Conservation (phyloP, 2,797 vertebrate species). For the Trachops cirrhosus region DNA sequence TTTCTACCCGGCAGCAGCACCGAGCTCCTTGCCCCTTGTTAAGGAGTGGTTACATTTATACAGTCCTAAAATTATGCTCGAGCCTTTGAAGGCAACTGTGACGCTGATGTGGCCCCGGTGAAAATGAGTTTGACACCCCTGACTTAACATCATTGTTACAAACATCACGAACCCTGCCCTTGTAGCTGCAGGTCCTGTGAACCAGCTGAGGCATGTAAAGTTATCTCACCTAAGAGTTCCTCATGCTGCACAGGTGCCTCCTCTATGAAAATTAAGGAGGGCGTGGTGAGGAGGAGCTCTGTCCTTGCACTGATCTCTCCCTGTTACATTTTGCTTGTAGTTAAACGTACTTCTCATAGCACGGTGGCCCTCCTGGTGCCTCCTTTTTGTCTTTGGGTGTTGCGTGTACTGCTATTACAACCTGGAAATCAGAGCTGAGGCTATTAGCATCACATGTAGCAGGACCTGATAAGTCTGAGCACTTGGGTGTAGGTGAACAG, state of each 20-base stretch:
- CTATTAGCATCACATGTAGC: not conserved
- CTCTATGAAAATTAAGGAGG: not conserved
- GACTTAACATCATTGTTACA: not conserved
- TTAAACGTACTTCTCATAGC: not conserved
- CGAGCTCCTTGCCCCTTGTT: too few relatives aligned
- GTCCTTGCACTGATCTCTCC: not conserved
- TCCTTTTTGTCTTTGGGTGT: fast-evolving
- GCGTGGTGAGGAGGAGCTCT: not conserved
- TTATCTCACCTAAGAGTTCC: not conserved
- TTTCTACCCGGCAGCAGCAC: too few relatives aligned
- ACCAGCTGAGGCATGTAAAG: not conserved
- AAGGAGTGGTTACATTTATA: too few relatives aligned
- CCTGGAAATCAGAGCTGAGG: not conserved
- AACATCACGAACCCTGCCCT: not conserved
- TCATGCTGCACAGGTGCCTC: not conserved
- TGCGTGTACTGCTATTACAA: too few relatives aligned
- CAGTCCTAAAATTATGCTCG: too few relatives aligned
- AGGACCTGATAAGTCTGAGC: not conserved
- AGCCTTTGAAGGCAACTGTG: too few relatives aligned
- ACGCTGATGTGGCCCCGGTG: too few relatives aligned
- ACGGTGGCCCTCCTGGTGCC: fast-evolving
- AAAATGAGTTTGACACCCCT: too few relatives aligned
- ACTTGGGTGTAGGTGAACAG: not conserved
- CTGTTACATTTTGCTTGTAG: not conserved
- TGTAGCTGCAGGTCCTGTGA: not conserved